Conservation (phyloP, 37 sponge, comb jelly and placozoan genomes). For the Aphrocallistes beatrix region DNA sequence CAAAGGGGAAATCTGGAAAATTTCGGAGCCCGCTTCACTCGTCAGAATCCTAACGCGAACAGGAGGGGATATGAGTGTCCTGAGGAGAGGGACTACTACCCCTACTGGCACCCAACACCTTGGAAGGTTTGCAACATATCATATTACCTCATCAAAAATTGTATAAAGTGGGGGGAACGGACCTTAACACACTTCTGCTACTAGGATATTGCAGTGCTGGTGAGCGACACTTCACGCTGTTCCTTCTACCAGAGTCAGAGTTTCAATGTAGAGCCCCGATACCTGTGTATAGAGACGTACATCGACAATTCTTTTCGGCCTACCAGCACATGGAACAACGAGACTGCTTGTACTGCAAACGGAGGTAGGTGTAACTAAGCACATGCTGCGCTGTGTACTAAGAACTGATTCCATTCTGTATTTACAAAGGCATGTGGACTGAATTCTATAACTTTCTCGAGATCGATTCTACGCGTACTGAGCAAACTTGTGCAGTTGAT, state of each 20-base stretch:
- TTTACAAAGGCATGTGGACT: conserved; percentile 39
- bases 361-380: conserved; percentile 42
- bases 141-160: background rate
- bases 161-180: background rate
- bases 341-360: conserved; percentile 42
- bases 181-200: too few species aligned
- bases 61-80: conserved; percentile 96
- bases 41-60: conserved; percentile 94
- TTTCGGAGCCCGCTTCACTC: conserved; percentile 64
- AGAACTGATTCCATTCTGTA: too few species aligned
- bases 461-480: conserved; percentile 16
- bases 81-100: conserved; percentile 98
- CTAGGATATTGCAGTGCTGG: conserved; percentile 84
- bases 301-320: background rate
- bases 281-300: conserved; percentile 49
- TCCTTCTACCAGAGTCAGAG: conserved; percentile 51
- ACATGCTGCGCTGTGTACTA: too few species aligned
- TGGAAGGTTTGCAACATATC: conserved; percentile 52
- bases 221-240: conserved; percentile 57
- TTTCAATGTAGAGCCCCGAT: conserved; percentile 59
- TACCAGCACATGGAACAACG: conserved; percentile 54
- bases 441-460: conserved; percentile 60
- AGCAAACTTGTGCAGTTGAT: conserved; percentile 25
- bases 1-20: conserved; percentile 26
- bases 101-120: conserved; percentile 96